Evolutionary conservation across 2,797 vertebrate genomes (phyloP), one percentile per base, ranked within the genome.

Genomic region (Poecilia wingei): DNA sequence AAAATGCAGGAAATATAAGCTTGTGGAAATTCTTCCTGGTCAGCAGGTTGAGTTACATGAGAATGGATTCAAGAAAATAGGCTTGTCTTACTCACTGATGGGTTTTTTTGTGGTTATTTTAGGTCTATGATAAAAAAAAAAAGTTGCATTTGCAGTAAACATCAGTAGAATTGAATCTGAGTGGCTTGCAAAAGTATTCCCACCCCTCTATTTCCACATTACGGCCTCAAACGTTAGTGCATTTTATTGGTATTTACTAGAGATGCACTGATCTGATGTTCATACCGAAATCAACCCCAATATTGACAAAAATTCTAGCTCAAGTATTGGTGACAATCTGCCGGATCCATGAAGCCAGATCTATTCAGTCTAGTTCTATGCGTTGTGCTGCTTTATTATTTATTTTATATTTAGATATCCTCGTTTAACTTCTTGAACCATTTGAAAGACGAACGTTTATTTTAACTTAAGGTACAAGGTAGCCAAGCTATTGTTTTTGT

Each of bases 11-110:
- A 70, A 82, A 77, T 51, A 25, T 22, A 74, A 68, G 33, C 72
- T 45, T 83, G 59, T 55, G 77, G 80, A 85, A 70, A 46, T 70
- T 16, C 45, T 45, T 41, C 12, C 22, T 69, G 22, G 39, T n/a
- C 66, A 43, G 3, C 46, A 43, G 66, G 39, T n/a, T 46, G 43
- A 18, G 13, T 46, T 45, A 28, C 68, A 46, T 46, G 68, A 43
- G 68, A 70, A 70, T 16, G 2, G 28, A 28, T 28, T 70, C 43
- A 70, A 46, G 68, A 25, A 46, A 70, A 45, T 7, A 28, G 3
- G 68, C 41, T 28, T 18, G 6, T 1, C 28, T 28, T 45, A 36
- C n/a, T 1, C n/a, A 66, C 33, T 1, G 36, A 69, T n/a, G 10
- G 53, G n/a, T 0, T 4, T 18, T 41, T 69, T 25, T 1, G 7